Percentiles rank a stretch among this genome's conserved stretches.
These are phyloP conservation scores for Trisateles emortualis DNA, from an alignment of 2,888 invertebrate species.

Conservation along the genomic window DNA sequence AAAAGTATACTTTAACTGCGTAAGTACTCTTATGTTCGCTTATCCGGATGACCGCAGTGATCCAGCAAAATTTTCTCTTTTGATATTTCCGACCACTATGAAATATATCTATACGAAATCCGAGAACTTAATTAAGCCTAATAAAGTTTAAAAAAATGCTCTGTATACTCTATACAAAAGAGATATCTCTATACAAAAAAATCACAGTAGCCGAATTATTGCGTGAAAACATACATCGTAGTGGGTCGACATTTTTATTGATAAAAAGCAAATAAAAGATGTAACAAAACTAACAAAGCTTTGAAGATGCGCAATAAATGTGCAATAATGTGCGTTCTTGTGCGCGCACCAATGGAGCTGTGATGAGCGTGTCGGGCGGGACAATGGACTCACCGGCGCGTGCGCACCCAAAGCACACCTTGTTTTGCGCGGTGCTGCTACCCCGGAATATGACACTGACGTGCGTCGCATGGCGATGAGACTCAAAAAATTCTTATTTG, in stretches of 20 bases:
- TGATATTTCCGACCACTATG: conserved; percentile 13
- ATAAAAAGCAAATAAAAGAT: conserved; percentile 78
- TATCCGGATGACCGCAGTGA: no score
- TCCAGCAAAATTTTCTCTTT: no score
- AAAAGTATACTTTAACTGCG: no score
- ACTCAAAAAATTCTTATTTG: background rate
- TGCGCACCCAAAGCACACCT: conserved; percentile 73
- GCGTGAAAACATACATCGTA: conserved; percentile 84
- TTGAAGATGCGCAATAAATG: conserved; percentile 85
- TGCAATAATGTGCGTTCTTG: conserved; percentile 77
- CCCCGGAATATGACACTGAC: conserved; percentile 14
- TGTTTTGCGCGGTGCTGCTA: conserved; percentile 51
- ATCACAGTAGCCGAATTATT: conserved; percentile 69
- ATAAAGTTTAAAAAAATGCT: conserved; percentile 38
- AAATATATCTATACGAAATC: conserved; percentile 31
- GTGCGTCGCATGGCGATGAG: conserved; percentile 6
- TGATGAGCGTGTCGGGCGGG: conserved; percentile 76
- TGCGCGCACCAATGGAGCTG: conserved; percentile 65
- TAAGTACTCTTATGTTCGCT: no score
- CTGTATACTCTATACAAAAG: conserved; percentile 65
- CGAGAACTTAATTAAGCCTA: conserved; percentile 48
- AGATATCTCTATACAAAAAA: conserved; percentile 66
- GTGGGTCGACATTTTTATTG: conserved; percentile 67
- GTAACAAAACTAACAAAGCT: conserved; percentile 79
- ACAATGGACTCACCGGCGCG: conserved; percentile 79